Percentiles rank a stretch among this genome's conserved stretches.
Conservation (phyloP, 2,113 vertebrate genomes). For the Gadus chalcogrammus region DNA sequence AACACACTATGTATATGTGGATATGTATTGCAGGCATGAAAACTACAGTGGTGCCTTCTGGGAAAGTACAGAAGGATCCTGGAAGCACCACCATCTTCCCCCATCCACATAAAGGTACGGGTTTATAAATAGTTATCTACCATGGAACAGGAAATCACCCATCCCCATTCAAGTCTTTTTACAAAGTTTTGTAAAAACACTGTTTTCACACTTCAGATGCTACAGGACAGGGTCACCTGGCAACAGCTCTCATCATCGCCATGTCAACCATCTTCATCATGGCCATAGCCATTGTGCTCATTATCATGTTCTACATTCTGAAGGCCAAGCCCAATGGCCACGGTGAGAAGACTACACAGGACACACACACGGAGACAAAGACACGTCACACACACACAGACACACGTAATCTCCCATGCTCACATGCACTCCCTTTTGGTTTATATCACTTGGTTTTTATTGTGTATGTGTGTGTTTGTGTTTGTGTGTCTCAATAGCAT, state of each 20-base stretch:
- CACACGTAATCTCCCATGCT: neutral
- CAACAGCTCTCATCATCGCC: conserved; percentile 95
- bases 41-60: conserved; percentile 57
- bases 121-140: no score
- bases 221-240: conserved; percentile 89
- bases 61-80: conserved; percentile 71
- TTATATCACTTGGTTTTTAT: neutral
- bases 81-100: conserved; percentile 85
- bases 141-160: neutral
- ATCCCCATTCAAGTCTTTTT: neutral
- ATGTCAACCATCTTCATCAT: conserved; percentile 99
- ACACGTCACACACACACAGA: neutral
- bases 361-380: neutral
- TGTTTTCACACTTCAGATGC: conserved; percentile 73
- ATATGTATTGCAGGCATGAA: conserved; percentile 75
- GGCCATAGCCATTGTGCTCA: conserved; percentile 96
- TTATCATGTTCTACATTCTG: conserved; percentile 98
- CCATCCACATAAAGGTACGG: conserved; percentile 84
- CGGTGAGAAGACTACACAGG: conserved; percentile 70
- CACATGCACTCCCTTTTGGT: neutral
- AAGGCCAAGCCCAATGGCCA: conserved; percentile 90
- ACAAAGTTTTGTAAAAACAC: neutral
- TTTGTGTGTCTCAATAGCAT: conserved; percentile 73
- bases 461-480: conserved; percentile 4
- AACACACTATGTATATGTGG: neutral